Conservation (phyloP, 2,113 vertebrate genomes). For the Tychaedon coryphoeus region DNA sequence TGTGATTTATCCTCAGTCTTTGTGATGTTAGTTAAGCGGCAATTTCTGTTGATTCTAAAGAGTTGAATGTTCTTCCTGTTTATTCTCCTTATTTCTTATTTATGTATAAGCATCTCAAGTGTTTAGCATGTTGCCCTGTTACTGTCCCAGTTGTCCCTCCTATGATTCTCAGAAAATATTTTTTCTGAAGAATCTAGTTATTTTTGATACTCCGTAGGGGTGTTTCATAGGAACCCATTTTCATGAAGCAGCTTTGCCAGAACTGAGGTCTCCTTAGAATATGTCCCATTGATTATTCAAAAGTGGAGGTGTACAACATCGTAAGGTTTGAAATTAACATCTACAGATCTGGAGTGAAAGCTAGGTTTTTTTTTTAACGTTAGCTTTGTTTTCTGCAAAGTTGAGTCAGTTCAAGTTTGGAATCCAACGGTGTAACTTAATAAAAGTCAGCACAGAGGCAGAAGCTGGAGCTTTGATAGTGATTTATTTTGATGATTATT, state of each 20-base stretch:
- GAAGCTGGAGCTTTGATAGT: not conserved
- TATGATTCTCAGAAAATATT: not conserved
- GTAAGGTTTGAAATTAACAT: not conserved
- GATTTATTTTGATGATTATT: not conserved
- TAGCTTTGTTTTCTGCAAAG: not conserved
- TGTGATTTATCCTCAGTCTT: not conserved
- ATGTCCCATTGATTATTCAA: not conserved
- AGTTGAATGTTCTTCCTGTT: not conserved
- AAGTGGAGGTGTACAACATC: not conserved
- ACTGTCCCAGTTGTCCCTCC: not conserved
- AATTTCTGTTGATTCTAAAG: not conserved
- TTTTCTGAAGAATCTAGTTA: not conserved
- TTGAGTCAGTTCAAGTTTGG: not conserved
- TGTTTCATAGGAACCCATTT: not conserved
- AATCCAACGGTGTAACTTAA: not conserved
- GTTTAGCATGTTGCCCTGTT: not conserved
- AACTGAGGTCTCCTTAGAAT: not conserved
- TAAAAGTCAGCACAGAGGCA: not conserved
- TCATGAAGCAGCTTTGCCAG: not conserved
- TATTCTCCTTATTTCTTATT: not conserved
- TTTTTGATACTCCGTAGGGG: fast-evolving
- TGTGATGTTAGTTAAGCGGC: not conserved
- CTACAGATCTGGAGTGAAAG: not conserved
- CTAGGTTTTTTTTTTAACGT: not conserved
- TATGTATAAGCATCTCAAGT: not conserved